Conservation (phyloP, 2,113 vertebrate species). For the Carlito syrichta region DNA sequence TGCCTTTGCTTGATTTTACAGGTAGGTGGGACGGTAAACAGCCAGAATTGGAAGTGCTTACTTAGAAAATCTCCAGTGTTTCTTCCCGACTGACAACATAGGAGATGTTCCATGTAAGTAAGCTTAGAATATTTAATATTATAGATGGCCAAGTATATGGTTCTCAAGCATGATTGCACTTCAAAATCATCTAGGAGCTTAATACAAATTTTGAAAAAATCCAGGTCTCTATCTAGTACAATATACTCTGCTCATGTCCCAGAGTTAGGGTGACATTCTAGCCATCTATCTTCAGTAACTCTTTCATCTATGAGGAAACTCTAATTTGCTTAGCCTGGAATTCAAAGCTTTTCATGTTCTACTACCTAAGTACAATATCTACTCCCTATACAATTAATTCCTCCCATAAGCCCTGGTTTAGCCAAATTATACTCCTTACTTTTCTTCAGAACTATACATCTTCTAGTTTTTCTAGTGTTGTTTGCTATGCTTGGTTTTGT, state of each 20-base stretch:
- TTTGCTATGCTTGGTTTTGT: not conserved
- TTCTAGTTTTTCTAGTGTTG: not conserved
- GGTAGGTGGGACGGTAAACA: not conserved
- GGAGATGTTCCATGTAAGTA: not conserved
- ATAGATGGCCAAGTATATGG: not conserved
- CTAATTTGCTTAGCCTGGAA: not conserved
- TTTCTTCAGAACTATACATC: not conserved
- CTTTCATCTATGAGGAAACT: not conserved
- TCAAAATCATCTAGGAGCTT: not conserved
- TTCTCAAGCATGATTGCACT: not conserved
- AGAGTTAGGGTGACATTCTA: not conserved
- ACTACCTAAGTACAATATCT: not conserved
- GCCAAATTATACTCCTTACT: not conserved
- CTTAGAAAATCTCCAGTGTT: not conserved
- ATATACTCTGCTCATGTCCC: not conserved
- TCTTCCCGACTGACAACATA: not conserved
- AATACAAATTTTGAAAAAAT: not conserved
- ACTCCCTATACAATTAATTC: not conserved
- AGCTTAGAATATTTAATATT: not conserved
- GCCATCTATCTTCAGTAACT: not conserved
- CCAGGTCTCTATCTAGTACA: not conserved
- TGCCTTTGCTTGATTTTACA: not conserved
- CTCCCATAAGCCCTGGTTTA: not conserved
- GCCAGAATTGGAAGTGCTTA: not conserved
- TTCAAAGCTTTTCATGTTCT: not conserved